Evolutionary conservation across 2,888 invertebrate genomes (phyloP), one percentile per base, ranked within the genome.

Genomic region (Drosophila paucipuncta): DNA sequence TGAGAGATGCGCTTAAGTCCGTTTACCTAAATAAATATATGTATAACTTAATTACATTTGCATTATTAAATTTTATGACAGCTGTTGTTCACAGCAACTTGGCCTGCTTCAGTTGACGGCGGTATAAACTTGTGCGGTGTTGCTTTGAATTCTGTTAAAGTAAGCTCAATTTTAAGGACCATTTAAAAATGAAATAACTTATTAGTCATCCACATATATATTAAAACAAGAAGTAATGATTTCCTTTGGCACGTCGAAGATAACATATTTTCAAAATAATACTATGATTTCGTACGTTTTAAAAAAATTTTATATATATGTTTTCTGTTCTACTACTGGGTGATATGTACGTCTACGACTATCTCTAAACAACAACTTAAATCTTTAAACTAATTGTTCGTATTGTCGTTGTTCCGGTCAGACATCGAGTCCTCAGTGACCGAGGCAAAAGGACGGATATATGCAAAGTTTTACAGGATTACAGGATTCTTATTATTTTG

Each of bases 1-100:
- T 33, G 18, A 57, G 18, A 47, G 25, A 10, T 16, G n/a, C 16
- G 11, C 6, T 16, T 37, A 28, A 28, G 28, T 39, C 6, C 37
- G 2, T 4, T 5, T 37, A 39, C 25, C 11, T 18, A 16, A n/a
- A 30, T 5, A 13, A 31, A 31, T 22, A 22, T 22, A 22, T 22
- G 22, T 82, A 82, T 79, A 82, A 87, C 82, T 89, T 90, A 92
- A 91, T 91, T 91, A 90, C 91, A 92, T 92, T 91, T 91, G 84
- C 91, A 91, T 92, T 92, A 92, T 92, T 92, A 91, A 91, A 91
- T 91, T 91, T 91, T 91, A 91, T 89, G 89, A 85, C 91, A 87
- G 80, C 78, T 80, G 76, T 73, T 87, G 79, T 73, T 70, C 76
- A 72, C 84, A 80, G 78, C 73, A 82, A 71, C 41, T 22, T 41